A percentile compares a stretch with the other conserved stretches of the same genome.
phyloP scores from a whole-genome alignment of 2,797 vertebrate species.

The Enteromius thamalakanensis region DNA sequence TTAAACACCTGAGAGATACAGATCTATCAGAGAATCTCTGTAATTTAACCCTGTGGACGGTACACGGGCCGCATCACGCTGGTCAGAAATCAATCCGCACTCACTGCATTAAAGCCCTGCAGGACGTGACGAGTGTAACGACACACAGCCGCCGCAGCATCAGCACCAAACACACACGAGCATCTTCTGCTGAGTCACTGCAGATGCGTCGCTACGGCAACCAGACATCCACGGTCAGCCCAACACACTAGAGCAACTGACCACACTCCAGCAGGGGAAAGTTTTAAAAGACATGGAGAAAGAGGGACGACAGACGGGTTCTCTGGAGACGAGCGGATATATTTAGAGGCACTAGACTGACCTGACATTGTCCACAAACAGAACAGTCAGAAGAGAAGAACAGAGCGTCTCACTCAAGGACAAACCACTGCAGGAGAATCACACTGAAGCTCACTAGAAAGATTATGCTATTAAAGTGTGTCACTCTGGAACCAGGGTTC shows the following conservation, averaged over 20 bases:
- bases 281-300: background rate
- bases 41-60: background rate
- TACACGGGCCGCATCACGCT: background rate
- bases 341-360: slow-evolving; percentile 36
- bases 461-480: background rate
- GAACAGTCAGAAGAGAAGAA: slow-evolving; percentile 3
- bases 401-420: slow-evolving; percentile 9
- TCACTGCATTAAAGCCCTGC: background rate
- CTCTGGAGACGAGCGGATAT: slow-evolving; percentile 1
- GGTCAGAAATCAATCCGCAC: background rate
- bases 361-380: slow-evolving; percentile 27
- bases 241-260: background rate
- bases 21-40: background rate
- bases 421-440: slow-evolving; percentile 24
- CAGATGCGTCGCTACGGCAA: slow-evolving; percentile 19
- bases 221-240: background rate
- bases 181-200: slow-evolving; percentile 36
- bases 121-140: background rate
- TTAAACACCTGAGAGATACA: background rate
- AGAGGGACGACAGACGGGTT: background rate
- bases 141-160: background rate
- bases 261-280: background rate
- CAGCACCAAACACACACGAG: background rate
- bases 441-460: background rate
- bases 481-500: background rate